Evolutionary conservation across 2,113 vertebrate genomes (phyloP).

Genomic region (Brachyhypopomus gauderio): DNA sequence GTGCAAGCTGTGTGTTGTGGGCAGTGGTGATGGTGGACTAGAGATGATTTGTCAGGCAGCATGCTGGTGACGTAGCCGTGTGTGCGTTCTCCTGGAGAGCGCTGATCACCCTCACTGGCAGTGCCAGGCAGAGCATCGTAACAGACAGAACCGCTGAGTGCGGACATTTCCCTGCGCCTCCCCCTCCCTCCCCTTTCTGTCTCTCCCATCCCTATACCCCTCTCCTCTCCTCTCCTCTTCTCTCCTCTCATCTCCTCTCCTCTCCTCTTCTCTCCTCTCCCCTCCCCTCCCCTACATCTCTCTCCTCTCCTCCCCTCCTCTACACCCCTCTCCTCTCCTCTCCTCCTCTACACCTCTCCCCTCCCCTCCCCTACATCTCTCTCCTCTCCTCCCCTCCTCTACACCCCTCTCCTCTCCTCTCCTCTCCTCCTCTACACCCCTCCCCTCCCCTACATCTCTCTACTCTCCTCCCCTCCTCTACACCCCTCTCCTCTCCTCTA

Average conservation of each 20-base stretch:
- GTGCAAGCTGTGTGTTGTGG: no score
- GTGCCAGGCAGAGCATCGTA: conserved; percentile 55
- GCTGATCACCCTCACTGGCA: neutral
- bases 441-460: neutral
- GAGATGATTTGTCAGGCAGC: no score
- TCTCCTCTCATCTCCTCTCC: conserved; percentile 23
- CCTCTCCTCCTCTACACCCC: neutral
- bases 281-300: conserved; percentile 56
- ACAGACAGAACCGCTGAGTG: conserved; percentile 71
- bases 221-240: no score
- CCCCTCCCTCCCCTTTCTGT: conserved; percentile 43
- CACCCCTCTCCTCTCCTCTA: neutral
- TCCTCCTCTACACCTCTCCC: neutral
- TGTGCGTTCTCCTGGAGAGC: neutral
- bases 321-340: neutral
- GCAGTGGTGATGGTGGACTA: no score
- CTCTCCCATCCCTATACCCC: no score
- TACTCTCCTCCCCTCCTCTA: neutral
- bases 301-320: conserved; percentile 49
- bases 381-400: conserved; percentile 48
- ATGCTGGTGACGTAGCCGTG: neutral
- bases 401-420: neutral
- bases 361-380: conserved; percentile 54
- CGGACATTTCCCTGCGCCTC: conserved; percentile 60
- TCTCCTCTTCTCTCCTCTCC: conserved; percentile 23